These are phyloP conservation scores for Fulica atra DNA, from an alignment of 2,113 vertebrate genomes.

Conservation along the genomic window DNA sequence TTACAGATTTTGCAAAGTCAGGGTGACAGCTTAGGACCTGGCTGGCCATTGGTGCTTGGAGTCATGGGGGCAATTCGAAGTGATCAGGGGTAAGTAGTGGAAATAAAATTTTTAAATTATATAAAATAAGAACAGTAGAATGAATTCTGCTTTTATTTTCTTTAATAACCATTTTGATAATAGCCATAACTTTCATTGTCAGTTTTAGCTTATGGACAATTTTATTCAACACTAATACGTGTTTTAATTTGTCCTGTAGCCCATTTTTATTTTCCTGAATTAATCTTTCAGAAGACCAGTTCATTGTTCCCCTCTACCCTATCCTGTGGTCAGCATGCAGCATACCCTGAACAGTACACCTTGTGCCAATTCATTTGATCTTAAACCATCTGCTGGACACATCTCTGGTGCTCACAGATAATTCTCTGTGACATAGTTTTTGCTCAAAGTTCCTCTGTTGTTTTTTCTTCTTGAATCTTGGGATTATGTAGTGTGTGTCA, in stretches of 20 bases:
- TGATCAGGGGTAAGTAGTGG: conserved; percentile 91
- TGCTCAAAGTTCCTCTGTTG: background rate
- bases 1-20: conserved; percentile 97
- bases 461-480: background rate
- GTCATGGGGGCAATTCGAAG: conserved; percentile 98
- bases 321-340: background rate
- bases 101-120: background rate
- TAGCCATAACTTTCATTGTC: background rate
- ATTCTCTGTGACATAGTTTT: background rate
- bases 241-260: background rate
- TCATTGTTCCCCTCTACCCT: background rate
- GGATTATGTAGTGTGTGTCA: background rate
- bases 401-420: background rate
- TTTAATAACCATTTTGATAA: background rate
- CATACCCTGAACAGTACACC: background rate
- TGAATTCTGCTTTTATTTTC: background rate
- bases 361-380: background rate
- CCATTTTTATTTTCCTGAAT: background rate
- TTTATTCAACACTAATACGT: background rate
- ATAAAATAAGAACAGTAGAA: background rate
- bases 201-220: background rate
- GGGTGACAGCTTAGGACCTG: conserved; percentile 94
- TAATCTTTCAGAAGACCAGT: background rate
- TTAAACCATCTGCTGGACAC: background rate
- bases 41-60: conserved; percentile 95